Conservation (phyloP, 2,888 invertebrate species). For the Nomada lathburiana region DNA sequence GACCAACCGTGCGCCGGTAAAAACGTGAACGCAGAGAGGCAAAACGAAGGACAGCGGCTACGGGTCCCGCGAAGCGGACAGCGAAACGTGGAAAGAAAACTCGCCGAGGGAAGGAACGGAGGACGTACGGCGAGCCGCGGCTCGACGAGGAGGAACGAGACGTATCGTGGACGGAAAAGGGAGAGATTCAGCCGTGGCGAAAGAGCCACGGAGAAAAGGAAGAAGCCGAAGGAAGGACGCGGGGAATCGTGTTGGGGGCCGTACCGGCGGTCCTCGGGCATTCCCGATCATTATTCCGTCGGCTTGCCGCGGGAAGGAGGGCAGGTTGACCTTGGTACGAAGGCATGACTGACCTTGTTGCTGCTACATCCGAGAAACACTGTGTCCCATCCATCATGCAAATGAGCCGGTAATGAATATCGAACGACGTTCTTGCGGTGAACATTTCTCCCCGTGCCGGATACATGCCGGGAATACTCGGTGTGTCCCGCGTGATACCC, state of each 20-base stretch:
- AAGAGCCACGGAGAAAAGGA: slow-evolving; percentile 49
- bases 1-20: background rate
- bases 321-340: slow-evolving; percentile 68
- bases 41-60: background rate
- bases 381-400: slow-evolving; percentile 62
- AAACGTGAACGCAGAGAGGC: slow-evolving; percentile 1
- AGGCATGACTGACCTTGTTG: slow-evolving; percentile 64
- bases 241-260: slow-evolving; percentile 70
- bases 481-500: background rate
- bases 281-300: slow-evolving; percentile 77
- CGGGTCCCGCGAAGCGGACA: background rate
- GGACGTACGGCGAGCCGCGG: background rate
- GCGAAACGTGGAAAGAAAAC: slow-evolving; percentile 13
- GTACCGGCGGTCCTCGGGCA: slow-evolving; percentile 70
- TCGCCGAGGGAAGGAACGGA: slow-evolving; percentile 11
- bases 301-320: slow-evolving; percentile 60
- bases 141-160: slow-evolving; percentile 40
- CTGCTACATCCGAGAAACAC: slow-evolving; percentile 55
- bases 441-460: slow-evolving; percentile 31
- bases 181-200: slow-evolving; percentile 16
- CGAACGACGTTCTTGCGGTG: slow-evolving; percentile 50
- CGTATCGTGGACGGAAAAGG: slow-evolving; percentile 44
- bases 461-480: slow-evolving; percentile 47
- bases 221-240: slow-evolving; percentile 59
- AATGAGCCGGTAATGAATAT: slow-evolving; percentile 60